Evolutionary conservation across 2,797 vertebrate genomes (phyloP), one percentile per base, ranked within the genome.

Genomic region (Fundulus diaphanus): DNA sequence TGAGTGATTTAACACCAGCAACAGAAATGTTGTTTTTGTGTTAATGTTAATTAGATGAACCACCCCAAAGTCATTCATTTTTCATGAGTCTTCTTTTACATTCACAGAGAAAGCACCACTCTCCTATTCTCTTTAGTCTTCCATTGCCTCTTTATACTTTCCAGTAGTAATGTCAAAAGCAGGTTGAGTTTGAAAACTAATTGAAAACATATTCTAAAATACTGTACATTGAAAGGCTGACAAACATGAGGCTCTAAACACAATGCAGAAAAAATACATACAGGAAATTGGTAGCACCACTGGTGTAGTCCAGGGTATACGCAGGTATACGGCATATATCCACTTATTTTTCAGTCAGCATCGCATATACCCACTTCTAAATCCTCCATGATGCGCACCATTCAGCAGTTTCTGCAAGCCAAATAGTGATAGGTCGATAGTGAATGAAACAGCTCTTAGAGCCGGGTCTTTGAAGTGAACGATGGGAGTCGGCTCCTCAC

Each of bases 91-190:
- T 81, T 91, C 73, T 74, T 90, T 91, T 87, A 82, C 85, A 89
- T 82, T 69, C 63, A 42, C 76, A 31, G 70, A 81, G 75, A 33
- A 49, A 46, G 81, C 82, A 13, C 67, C 83, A 78, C 90, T 93
- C 82, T 83, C 24, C 85, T 79, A 93, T 93, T 92, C 92, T 91
- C 89, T 94, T 93, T 93, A 81, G 88, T 93, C 88, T 85, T 82
- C 76, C 82, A 35, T 77, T 9, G 76, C 83, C 90, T 93, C 88
- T 92, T 85, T 90, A 90, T 84, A 15, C 78, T 82, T 92, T 93
- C 92, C 92, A 92, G 89, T 72, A 3, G 68, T 22, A 59, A 1
- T 87, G 89, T 90, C 90, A 88, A 35, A 22, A 68, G 84, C 82
- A 33, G 76, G 82, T 81, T 48, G 72, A 81, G 78, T 78, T 75